A percentile compares a stretch with the other conserved stretches of the same genome.
Evolutionary conservation across 2,113 vertebrate species (phyloP).

Genomic region (Vireo altiloquus): DNA sequence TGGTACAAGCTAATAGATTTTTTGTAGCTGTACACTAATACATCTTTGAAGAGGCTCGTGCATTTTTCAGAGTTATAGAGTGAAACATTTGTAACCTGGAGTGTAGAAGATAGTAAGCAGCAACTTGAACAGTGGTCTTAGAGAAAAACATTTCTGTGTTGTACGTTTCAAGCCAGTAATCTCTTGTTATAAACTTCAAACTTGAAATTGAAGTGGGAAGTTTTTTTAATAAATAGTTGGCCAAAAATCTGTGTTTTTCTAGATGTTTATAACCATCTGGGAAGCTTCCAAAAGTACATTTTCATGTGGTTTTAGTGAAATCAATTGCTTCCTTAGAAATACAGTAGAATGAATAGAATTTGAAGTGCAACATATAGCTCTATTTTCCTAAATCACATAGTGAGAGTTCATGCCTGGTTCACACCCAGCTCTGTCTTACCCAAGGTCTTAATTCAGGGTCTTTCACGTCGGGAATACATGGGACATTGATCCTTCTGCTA

Average conservation of each 20-base stretch:
- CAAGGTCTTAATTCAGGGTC: neutral
- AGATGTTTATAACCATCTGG: neutral
- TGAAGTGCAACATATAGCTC: neutral
- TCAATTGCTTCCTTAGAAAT: neutral
- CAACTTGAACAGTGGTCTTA: neutral
- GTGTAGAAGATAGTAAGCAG: neutral
- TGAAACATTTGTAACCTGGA: neutral
- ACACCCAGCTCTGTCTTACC: neutral
- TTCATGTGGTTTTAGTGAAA: neutral
- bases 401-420: neutral
- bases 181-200: neutral
- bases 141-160: neutral
- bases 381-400: neutral
- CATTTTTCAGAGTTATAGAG: neutral
- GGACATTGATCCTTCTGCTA: neutral
- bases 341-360: neutral
- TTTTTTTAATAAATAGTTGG: neutral
- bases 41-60: neutral
- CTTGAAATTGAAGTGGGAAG: neutral
- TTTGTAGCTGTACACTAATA: neutral
- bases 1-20: neutral
- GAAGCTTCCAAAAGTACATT: neutral
- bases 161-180: neutral
- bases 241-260: neutral
- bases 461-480: neutral